Evolutionary conservation across 2,113 vertebrate species (phyloP).

Genomic region (Centropus bengalensis): DNA sequence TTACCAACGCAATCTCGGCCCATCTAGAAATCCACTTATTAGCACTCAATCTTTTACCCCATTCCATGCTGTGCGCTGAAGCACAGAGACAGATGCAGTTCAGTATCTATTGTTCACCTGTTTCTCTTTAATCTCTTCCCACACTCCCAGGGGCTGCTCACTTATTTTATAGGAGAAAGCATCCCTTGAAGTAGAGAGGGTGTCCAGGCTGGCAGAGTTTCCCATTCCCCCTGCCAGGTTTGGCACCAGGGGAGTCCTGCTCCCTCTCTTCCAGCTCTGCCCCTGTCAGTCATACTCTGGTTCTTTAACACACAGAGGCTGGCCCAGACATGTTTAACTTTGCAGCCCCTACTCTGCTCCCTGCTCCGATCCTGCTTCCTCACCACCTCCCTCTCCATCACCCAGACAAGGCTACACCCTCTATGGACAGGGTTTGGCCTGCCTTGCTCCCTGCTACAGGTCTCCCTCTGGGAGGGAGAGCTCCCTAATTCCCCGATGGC

Average conservation of each 20-base stretch:
- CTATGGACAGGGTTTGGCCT: not conserved
- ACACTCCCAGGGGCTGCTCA: not conserved
- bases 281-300: not conserved
- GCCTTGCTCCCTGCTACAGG: not conserved
- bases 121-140: not conserved
- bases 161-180: not conserved
- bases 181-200: not conserved
- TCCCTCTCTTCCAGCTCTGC: not conserved
- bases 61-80: not conserved
- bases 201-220: not conserved
- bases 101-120: not conserved
- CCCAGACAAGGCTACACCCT: not conserved
- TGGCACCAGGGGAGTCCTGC: not conserved
- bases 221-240: not conserved
- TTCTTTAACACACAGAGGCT: not conserved
- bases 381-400: not conserved
- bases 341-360: not conserved
- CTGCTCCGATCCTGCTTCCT: not conserved
- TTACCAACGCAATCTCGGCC: not conserved
- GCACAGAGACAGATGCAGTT: not conserved
- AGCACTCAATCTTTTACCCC: not conserved
- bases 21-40: not conserved
- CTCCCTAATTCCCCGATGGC: not conserved
- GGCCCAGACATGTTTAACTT: not conserved
- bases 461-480: not conserved